Evolutionary conservation across 1,140 invertebrate species (phyloP), one percentile per base, ranked within the genome.

Genomic region (Drosophila burlai): DNA sequence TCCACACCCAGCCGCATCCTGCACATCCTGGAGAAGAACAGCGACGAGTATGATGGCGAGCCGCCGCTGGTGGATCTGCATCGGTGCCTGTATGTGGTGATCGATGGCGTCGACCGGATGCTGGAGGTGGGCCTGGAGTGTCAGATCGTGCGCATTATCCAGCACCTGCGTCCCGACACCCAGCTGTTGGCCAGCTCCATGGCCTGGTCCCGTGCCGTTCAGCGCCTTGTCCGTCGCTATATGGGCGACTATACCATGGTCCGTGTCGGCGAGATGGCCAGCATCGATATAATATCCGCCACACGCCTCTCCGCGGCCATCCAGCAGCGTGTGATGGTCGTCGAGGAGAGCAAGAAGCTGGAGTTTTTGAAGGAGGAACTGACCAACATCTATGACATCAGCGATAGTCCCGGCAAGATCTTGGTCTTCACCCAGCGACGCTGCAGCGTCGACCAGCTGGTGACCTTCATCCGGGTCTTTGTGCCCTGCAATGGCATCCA

Each of bases 41-140:
- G 0, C 10, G 8, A 31, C 31, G 31, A 31, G 31, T 8, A 31
- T 9, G 34, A 96, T 0, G 97, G 96, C 31, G 9, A n/a, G 0
- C 5, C 2, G 2, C 98, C 54, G 5, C 4, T 40, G 0, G 11
- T 97, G 0, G 97, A 97, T 91, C 93, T 99, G 16, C 94, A 95
- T 38, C 94, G 97, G 31, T 97, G 97, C 86, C 98, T 97, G 40
- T 99, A 98, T 93, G 94, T 99, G 60, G 98, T 99, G 6, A 93
- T 99, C 36, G 98, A 99, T 94, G 98, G 99, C 94, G 97, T 98
- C 80, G 98, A 99, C 93, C 95, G 98, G 43, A 99, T 99, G 98
- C 94, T 99, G 76, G 98, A 99, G 93, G 99, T 99, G 98, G 98
- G 98, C 79, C 99, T 99, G 93, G 98, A 99, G 93, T 98, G 97